Evolutionary conservation across 1,140 invertebrate species (phyloP).

Genomic region (Drosophila nikananu): DNA sequence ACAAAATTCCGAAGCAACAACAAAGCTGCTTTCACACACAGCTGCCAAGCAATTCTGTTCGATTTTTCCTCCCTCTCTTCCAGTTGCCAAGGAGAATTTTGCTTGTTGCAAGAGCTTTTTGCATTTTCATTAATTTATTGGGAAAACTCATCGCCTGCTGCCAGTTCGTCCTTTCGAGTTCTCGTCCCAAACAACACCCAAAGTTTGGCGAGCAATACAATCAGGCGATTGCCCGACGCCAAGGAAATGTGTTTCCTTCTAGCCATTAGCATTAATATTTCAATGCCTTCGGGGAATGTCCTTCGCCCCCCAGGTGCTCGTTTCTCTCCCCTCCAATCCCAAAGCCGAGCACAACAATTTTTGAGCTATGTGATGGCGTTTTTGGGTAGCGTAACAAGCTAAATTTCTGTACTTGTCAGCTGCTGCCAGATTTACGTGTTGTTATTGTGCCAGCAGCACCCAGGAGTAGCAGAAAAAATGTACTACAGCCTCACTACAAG

Average conservation of each 20-base stretch:
- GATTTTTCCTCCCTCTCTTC: conserved; percentile 8
- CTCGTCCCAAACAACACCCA: conserved; percentile 31
- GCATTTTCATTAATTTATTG: conserved; percentile 74
- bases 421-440: conserved; percentile 79
- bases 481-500: not conserved
- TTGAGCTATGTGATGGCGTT: conserved; percentile 61
- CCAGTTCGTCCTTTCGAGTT: conserved; percentile 33
- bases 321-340: too few species aligned
- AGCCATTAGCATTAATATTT: conserved; percentile 81
- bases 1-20: conserved; percentile 22
- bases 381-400: conserved; percentile 51
- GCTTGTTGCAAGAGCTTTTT: conserved; percentile 49
- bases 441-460: conserved; percentile 60
- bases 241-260: conserved; percentile 67
- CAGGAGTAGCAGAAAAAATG: conserved; percentile 26
- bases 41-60: not conserved
- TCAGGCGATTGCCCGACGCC: conserved; percentile 64
- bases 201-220: conserved; percentile 61
- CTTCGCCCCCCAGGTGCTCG: not conserved
- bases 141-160: conserved; percentile 54
- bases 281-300: conserved; percentile 55
- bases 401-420: conserved; percentile 66
- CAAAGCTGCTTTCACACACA: not conserved
- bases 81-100: conserved; percentile 30
- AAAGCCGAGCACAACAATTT: conserved; percentile 42